Evolutionary conservation across 2,113 vertebrate species (phyloP).

Genomic region (Leptodactylus fuscus): DNA sequence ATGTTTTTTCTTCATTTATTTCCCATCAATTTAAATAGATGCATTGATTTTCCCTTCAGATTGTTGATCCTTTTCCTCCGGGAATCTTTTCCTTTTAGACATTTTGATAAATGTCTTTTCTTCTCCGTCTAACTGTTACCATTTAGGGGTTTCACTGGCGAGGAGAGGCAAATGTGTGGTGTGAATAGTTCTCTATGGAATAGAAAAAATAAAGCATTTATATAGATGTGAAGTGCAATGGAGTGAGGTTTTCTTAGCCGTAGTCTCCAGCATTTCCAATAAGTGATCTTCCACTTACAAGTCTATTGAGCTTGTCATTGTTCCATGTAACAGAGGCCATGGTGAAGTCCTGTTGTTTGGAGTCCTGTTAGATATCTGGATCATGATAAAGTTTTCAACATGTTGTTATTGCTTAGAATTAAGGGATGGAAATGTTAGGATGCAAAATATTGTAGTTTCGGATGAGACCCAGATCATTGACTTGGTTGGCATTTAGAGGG

Average conservation of each 20-base stretch:
- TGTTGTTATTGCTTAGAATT: neutral
- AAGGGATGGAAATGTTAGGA: neutral
- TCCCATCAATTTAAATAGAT: conserved; percentile 47
- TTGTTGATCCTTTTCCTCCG: conserved; percentile 30
- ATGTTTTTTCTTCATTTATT: conserved; percentile 36
- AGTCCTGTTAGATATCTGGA: neutral
- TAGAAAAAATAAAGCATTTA: conserved; percentile 25
- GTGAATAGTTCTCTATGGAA: conserved; percentile 32
- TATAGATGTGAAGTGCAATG: conserved; percentile 18
- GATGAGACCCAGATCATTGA: neutral
- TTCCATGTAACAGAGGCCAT: neutral
- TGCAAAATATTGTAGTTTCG: neutral
- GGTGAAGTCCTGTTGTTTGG: neutral
- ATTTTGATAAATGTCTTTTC: conserved; percentile 57
- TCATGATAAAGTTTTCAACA: neutral
- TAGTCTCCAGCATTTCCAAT: neutral
- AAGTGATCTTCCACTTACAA: conserved; percentile 5
- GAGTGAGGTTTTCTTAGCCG: neutral
- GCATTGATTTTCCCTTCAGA: conserved; percentile 51
- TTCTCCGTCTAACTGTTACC: conserved; percentile 24
- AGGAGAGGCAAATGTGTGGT: conserved; percentile 15
- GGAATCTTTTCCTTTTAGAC: conserved; percentile 45
- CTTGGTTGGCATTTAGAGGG: neutral
- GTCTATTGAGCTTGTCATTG: conserved; percentile 12
- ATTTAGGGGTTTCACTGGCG: conserved; percentile 8